Conservation (phyloP, 2,888 invertebrate species). For the Cantharis flavilabris region DNA sequence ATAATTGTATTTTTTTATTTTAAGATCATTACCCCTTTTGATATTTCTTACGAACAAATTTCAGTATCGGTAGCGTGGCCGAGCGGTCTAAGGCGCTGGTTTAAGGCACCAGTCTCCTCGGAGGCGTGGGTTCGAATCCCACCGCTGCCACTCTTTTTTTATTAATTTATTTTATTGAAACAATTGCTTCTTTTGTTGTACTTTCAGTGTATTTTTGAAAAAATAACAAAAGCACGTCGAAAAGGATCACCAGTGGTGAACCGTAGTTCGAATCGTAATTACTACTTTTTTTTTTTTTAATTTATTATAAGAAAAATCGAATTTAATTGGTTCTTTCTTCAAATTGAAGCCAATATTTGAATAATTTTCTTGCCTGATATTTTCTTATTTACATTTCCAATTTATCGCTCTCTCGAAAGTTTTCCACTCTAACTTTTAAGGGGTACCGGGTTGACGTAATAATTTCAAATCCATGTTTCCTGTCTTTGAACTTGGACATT, state of each 20-base stretch:
- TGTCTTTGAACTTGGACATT: neutral
- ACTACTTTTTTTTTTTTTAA: neutral
- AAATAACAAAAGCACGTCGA: no score
- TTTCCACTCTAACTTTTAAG: neutral
- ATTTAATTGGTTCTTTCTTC: neutral
- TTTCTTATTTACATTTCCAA: neutral
- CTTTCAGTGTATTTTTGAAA: no score
- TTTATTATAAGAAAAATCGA: neutral
- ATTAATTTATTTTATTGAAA: no score
- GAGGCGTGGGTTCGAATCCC: slow-evolving; percentile 89
- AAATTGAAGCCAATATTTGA: neutral
- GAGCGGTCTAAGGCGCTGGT: slow-evolving; percentile 89
- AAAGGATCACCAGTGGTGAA: no score
- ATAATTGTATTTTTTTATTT: neutral
- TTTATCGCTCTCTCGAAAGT: neutral
- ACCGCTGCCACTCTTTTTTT: slow-evolving; percentile 53
- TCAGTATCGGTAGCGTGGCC: slow-evolving; percentile 74
- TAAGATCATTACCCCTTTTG: neutral
- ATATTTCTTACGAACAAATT: neutral
- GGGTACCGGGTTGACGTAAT: neutral
- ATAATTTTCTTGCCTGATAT: neutral
- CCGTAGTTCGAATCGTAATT: neutral
- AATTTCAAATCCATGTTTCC: neutral
- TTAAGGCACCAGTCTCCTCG: slow-evolving; percentile 90
- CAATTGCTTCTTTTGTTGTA: no score